Evolutionary conservation across 2,113 vertebrate genomes (phyloP).

Genomic region (Anarhynchus alexandrinus): DNA sequence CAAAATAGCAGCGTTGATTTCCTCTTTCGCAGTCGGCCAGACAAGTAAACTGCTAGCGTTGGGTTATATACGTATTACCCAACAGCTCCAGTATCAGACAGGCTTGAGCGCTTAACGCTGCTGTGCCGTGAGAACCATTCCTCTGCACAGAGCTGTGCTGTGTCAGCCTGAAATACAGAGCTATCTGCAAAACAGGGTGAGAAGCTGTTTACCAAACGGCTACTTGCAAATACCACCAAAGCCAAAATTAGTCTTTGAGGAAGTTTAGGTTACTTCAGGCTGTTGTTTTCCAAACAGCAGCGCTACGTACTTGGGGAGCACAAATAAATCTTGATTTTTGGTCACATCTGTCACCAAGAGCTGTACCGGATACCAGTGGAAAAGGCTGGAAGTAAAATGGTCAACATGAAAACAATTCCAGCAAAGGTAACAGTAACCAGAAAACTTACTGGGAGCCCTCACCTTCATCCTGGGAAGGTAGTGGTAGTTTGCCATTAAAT

Average conservation of each 20-base stretch:
- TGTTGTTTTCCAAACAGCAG: not conserved
- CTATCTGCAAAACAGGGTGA: no score
- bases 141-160: not conserved
- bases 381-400: not conserved
- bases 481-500: not conserved
- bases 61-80: not conserved
- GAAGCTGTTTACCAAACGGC: not conserved
- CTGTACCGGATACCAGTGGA: not conserved
- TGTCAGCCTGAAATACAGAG: not conserved
- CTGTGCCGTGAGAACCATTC: not conserved
- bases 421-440: not conserved
- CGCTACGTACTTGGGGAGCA: fast-evolving
- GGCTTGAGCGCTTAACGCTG: fast-evolving
- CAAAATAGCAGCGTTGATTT: not conserved
- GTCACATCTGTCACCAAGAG: not conserved
- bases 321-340: not conserved
- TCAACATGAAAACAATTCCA: not conserved
- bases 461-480: not conserved
- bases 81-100: not conserved
- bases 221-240: not conserved
- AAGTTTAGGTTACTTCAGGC: not conserved
- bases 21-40: not conserved
- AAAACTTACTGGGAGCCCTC: not conserved
- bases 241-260: not conserved
- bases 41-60: not conserved